phyloP scores from a whole-genome alignment of 2,797 vertebrate genomes.

The Poeciliopsis infans region DNA sequence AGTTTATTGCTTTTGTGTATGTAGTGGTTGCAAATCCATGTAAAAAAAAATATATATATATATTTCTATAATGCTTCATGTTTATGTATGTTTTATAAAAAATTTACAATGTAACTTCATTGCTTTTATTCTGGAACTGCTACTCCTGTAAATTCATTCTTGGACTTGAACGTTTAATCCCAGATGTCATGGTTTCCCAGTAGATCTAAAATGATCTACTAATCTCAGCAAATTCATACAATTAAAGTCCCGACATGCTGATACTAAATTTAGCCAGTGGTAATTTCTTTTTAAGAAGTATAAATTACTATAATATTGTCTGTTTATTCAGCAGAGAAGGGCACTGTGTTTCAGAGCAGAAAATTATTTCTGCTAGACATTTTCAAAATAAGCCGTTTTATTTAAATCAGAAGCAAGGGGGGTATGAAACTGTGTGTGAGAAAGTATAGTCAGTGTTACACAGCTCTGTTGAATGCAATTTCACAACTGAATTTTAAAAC shows the following conservation, averaged over 20 bases:
- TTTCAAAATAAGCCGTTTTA: not conserved
- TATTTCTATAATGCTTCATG: no score
- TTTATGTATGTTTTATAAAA: not conserved
- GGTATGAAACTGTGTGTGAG: not conserved
- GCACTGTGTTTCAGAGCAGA: not conserved
- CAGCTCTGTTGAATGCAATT: not conserved
- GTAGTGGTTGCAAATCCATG: not conserved
- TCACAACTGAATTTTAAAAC: not conserved
- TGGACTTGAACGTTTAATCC: not conserved
- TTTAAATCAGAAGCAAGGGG: not conserved
- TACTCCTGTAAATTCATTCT: not conserved
- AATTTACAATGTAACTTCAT: no score
- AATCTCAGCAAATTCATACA: not conserved
- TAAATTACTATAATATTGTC: not conserved
- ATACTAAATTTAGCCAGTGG: not conserved
- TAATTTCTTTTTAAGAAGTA: not conserved
- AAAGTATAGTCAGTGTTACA: not conserved
- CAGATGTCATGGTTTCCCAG: not conserved
- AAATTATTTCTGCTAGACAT: not conserved
- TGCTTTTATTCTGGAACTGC: not conserved
- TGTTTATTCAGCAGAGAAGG: not conserved
- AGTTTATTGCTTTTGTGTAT: not conserved
- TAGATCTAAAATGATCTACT: not conserved
- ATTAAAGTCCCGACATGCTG: not conserved
- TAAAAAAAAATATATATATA: not conserved